A percentile compares a stretch with the other conserved stretches of the same genome.
phyloP scores from a whole-genome alignment of 2,113 vertebrate genomes.

The Pomatorhinus ruficollis region DNA sequence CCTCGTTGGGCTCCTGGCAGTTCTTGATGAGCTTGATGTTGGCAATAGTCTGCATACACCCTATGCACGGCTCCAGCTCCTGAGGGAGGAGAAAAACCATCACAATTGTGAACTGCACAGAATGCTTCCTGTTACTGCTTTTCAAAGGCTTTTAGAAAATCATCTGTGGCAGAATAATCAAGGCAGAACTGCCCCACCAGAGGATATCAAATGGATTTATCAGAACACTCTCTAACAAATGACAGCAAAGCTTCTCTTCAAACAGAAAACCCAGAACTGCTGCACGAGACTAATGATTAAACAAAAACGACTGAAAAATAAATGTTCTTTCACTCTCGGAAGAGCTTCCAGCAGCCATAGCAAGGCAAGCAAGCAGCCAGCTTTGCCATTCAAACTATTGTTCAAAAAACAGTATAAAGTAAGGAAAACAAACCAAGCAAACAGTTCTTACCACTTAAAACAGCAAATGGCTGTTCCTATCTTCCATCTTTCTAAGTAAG shows the following conservation, averaged over 20 bases:
- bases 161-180: background rate
- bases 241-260: background rate
- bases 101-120: background rate
- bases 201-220: background rate
- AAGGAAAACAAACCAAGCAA: background rate
- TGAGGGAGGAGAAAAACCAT: background rate
- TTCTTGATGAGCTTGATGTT: slow-evolving; percentile 86
- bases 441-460: background rate
- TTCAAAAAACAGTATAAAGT: background rate
- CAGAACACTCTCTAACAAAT: background rate
- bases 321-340: background rate
- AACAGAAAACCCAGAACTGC: background rate
- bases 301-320: background rate
- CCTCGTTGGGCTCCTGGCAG: slow-evolving; percentile 74
- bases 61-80: slow-evolving; percentile 91
- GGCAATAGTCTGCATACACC: slow-evolving; percentile 90
- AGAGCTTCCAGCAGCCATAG: background rate
- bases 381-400: background rate
- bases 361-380: background rate
- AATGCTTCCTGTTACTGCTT: background rate
- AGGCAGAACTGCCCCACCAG: background rate
- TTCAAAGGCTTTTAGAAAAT: background rate
- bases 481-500: background rate
- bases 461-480: background rate
- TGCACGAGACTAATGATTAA: background rate